These are phyloP conservation scores for Chelmon rostratus DNA, from an alignment of 2,797 vertebrate species.

Conservation along the genomic window DNA sequence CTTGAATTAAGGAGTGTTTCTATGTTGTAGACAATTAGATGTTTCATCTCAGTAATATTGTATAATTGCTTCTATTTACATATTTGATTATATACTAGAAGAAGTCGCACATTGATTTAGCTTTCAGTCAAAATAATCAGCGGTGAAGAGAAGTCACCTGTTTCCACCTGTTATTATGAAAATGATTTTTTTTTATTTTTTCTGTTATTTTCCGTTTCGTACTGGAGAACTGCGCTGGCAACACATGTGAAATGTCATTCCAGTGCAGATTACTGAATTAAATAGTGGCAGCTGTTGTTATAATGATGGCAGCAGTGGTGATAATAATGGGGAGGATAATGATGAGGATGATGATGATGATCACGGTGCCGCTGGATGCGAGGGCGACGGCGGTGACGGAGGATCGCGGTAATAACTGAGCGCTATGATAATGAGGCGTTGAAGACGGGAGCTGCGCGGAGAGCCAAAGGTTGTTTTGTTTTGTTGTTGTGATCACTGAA, in stretches of 20 bases:
- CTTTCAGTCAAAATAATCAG: not conserved
- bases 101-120: not conserved
- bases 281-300: conserved; percentile 46
- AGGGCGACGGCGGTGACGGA: conserved; percentile 33
- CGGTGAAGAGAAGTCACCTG: not conserved
- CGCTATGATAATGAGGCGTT: conserved; percentile 33
- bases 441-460: not conserved
- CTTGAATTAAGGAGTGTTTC: not conserved
- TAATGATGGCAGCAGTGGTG: conserved; percentile 11
- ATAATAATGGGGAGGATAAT: conserved; percentile 43
- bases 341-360: conserved; percentile 46
- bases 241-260: conserved; percentile 9
- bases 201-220: conserved; percentile 13
- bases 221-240: conserved; percentile 10
- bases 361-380: conserved; percentile 30
- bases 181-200: conserved; percentile 7
- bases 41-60: conserved; percentile 7
- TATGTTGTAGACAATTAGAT: not conserved
- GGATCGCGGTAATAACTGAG: conserved; percentile 30
- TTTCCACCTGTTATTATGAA: not conserved
- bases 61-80: conserved; percentile 12
- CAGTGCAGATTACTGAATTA: conserved; percentile 9
- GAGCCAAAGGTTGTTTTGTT: conserved; percentile 48
- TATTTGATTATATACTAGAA: not conserved
- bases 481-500: conserved; percentile 52